Evolutionary conservation across 2,113 vertebrate genomes (phyloP).

Genomic region (Carlito syrichta): DNA sequence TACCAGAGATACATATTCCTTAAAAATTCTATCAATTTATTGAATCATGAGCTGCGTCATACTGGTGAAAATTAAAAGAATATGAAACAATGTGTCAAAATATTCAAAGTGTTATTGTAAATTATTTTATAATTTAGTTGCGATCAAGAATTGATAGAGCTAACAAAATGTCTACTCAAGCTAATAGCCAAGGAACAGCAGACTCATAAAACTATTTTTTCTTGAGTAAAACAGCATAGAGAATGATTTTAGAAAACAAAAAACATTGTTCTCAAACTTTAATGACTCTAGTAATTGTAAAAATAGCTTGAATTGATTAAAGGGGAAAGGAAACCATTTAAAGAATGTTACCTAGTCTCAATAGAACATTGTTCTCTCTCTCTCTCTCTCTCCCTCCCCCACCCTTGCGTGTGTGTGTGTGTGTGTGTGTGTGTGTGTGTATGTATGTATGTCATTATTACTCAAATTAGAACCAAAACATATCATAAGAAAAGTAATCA

Average conservation of each 20-base stretch:
- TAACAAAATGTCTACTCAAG: background rate
- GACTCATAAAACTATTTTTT: background rate
- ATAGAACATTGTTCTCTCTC: background rate
- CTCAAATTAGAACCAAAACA: background rate
- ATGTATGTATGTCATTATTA: background rate
- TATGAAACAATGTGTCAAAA: background rate
- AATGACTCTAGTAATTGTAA: background rate
- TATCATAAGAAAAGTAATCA: background rate
- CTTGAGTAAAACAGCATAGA: background rate
- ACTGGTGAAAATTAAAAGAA: conserved; percentile 20
- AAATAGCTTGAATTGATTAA: background rate
- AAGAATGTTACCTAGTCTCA: background rate
- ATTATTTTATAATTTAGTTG: background rate
- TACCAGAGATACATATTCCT: conserved; percentile 44
- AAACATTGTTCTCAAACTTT: background rate
- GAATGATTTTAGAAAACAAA: background rate
- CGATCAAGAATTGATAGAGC: background rate
- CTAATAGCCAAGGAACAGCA: background rate
- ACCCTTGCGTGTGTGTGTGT: background rate
- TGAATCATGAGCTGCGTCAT: background rate
- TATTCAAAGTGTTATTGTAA: background rate
- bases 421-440: background rate
- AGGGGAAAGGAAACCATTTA: background rate
- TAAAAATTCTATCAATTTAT: conserved; percentile 19
- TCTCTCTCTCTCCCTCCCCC: no score